A percentile compares a stretch with the other conserved stretches of the same genome.
phyloP scores from a whole-genome alignment of 2,888 invertebrate species.

The Drosophila crucigera region DNA sequence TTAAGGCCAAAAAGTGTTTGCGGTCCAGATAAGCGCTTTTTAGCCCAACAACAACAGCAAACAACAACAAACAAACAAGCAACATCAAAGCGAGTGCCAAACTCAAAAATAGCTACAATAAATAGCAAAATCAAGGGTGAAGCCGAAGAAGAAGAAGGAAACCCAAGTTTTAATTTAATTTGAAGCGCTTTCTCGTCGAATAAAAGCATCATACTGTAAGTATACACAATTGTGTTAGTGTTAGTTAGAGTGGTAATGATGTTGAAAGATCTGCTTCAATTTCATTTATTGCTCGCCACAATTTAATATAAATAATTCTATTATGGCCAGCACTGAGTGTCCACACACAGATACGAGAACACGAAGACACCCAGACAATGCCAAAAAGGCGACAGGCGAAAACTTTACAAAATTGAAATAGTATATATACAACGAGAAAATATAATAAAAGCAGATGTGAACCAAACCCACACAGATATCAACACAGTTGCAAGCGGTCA shows the following conservation, averaged over 20 bases:
- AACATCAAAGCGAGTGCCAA: constrained; percentile 48
- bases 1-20: constrained; percentile 56
- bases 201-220: constrained; percentile 63
- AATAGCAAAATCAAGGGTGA: constrained; percentile 21
- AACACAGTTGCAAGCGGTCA: constrained; percentile 68
- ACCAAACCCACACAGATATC: constrained; percentile 56
- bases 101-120: constrained; percentile 34
- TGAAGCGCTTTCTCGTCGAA: constrained; percentile 49
- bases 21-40: constrained; percentile 62
- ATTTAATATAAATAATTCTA: constrained; percentile 80
- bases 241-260: constrained; percentile 39
- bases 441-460: constrained; percentile 20
- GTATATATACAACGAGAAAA: constrained; percentile 47
- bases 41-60: constrained; percentile 17
- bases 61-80: background rate
- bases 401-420: constrained; percentile 59
- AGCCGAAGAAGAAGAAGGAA: constrained; percentile 21
- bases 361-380: constrained; percentile 3
- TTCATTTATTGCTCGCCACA: constrained; percentile 71
- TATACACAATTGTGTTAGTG: constrained; percentile 71
- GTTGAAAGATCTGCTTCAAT: constrained; percentile 55
- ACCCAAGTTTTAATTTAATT: constrained; percentile 75
- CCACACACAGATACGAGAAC: constrained; percentile 41
- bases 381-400: constrained; percentile 30
- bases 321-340: constrained; percentile 61